Evolutionary conservation across 2,797 vertebrate genomes (phyloP), one percentile per base, ranked within the genome.

Genomic region (Anableps anableps): DNA sequence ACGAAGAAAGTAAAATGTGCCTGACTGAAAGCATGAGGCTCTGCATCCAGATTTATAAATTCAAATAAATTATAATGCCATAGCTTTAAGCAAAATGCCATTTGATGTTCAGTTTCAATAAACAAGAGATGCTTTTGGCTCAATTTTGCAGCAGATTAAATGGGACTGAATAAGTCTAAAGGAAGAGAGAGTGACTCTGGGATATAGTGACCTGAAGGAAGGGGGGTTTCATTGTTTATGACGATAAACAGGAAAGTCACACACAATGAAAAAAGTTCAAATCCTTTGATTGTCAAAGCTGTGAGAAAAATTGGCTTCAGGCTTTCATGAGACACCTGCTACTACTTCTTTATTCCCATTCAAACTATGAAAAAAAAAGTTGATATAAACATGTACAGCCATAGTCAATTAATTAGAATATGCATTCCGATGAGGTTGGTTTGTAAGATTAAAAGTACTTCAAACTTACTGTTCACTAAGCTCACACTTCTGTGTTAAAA

Each of bases 211-310:
- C 77, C 83, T 71, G 84, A 70, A 50, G 72, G 74, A 80, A 47
- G 74, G n/a, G 26, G 51, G n/a, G n/a, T 76, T 4, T 70, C 81
- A 80, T 82, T 89, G 88, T 88, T 84, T 77, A 80, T 83, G 66
- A 76, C 77, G 77, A 87, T 94, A 97, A 98, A 97, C 96, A 97
- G 97, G 97, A 97, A 96, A 93, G 80, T 83, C 77, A 60, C 75
- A 76, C 55, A 90, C 84, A 90, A 84, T 92, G 80, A 76, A 77
- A 71, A 85, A 79, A 70, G 83, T 82, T 80, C 43, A 66, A 81
- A 75, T 74, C 51, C 77, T 84, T 83, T 86, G 85, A 91, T 88
- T 87, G 55, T 89, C 86, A 88, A 88, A 78, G 84, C 86, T 90
- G 88, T 92, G 90, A 91, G 90, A 92, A 90, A 88, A 80, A 78